Evolutionary conservation across 1,140 invertebrate species (phyloP).

Genomic region (Cheumatopsyche charites): DNA sequence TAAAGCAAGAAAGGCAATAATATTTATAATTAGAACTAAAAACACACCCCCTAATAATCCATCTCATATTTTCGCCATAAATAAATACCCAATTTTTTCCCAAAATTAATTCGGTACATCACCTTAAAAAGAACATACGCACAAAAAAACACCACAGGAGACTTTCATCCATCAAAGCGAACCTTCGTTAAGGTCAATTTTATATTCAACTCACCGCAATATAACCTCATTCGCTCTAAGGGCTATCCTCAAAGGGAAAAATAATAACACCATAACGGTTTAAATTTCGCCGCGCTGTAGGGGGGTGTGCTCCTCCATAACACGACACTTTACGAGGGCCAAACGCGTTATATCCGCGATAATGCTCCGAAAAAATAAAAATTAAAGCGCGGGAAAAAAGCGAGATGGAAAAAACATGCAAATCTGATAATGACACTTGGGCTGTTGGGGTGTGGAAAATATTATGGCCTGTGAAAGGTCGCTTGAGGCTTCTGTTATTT

Average conservation of each 20-base stretch:
- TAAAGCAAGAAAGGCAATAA: too few relatives aligned
- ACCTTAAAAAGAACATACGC: neutral
- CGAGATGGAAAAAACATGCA: conserved; percentile 12
- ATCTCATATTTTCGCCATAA: too few relatives aligned
- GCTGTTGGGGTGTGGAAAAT: neutral
- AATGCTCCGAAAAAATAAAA: conserved; percentile 19
- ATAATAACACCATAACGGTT: conserved; percentile 40
- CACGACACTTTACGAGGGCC: conserved; percentile 40
- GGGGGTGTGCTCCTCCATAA: conserved; percentile 42
- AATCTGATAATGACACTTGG: conserved; percentile 29
- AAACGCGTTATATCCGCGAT: conserved; percentile 34
- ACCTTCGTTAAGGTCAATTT: conserved; percentile 25
- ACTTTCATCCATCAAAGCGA: neutral
- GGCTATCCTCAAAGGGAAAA: conserved; percentile 43
- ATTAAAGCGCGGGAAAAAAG: too few relatives aligned
- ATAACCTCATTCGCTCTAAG: conserved; percentile 26
- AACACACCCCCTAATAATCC: too few relatives aligned
- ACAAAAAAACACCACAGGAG: neutral
- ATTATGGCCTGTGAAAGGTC: neutral
- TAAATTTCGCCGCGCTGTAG: conserved; percentile 30
- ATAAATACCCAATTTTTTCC: too few relatives aligned
- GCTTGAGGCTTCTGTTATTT: neutral
- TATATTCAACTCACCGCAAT: conserved; percentile 10
- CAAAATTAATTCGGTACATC: too few relatives aligned
- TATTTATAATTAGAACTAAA: too few relatives aligned